Evolutionary conservation across 2,797 vertebrate species (phyloP).

Genomic region (Jordanella pulchra): DNA sequence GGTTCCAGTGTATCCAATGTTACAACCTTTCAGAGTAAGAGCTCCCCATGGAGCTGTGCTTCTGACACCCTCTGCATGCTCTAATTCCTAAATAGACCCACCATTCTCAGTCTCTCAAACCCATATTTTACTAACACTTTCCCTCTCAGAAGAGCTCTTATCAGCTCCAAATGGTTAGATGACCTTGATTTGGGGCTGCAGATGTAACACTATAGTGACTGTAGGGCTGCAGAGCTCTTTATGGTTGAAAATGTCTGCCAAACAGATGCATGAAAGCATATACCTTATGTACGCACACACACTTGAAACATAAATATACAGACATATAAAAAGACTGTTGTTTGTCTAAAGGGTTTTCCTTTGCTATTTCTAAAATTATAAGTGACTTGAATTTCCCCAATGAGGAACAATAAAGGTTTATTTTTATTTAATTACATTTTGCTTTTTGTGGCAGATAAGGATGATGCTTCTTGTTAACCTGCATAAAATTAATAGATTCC

Average conservation of each 20-base stretch:
- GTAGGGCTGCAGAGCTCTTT: slow-evolving; percentile 46
- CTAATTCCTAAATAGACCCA: slow-evolving; percentile 28
- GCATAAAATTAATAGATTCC: not conserved
- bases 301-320: not conserved
- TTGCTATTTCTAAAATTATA: not conserved
- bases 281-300: not conserved
- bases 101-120: slow-evolving; percentile 32
- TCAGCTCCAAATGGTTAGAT: slow-evolving; percentile 57
- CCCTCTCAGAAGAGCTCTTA: slow-evolving; percentile 66
- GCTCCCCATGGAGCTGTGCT: slow-evolving; percentile 41
- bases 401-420: no score
- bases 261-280: slow-evolving; percentile 24
- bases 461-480: not conserved
- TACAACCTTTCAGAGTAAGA: slow-evolving; percentile 40
- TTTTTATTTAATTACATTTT: not conserved
- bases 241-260: slow-evolving; percentile 56
- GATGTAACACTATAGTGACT: slow-evolving; percentile 28
- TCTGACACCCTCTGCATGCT: slow-evolving; percentile 15
- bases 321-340: not conserved
- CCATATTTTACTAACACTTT: slow-evolving; percentile 55
- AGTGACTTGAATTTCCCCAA: not conserved
- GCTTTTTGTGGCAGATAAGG: not conserved
- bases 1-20: slow-evolving; percentile 20
- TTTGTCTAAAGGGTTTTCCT: not conserved
- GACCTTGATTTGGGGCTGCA: slow-evolving; percentile 55